Evolutionary conservation across 2,888 invertebrate species (phyloP).

Genomic region (Callyntrura sp.): DNA sequence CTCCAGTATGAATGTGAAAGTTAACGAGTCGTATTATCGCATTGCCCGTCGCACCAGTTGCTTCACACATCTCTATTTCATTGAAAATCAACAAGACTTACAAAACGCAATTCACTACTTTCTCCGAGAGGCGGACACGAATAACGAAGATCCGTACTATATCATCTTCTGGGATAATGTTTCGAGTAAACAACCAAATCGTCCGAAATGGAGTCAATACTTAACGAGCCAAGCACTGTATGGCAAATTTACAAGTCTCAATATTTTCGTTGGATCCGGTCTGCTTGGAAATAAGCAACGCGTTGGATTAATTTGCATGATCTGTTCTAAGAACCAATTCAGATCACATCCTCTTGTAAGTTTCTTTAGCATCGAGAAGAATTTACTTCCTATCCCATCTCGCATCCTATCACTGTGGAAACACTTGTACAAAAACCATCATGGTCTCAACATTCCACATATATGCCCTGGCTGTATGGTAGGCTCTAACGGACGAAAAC

Average conservation of each 20-base stretch:
- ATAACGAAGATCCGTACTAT: constrained; percentile 25
- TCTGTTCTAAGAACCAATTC: too few species aligned
- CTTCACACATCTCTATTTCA: constrained; percentile 38
- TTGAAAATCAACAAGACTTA: constrained; percentile 2
- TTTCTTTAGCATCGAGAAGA: too few species aligned
- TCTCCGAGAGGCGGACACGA: constrained; percentile 27
- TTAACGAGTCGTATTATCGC: too few species aligned
- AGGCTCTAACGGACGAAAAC: neutral
- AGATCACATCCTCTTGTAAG: too few species aligned
- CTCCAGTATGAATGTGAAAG: too few species aligned
- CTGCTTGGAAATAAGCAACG: neutral
- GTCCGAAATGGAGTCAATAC: neutral
- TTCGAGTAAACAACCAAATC: neutral
- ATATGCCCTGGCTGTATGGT: constrained; percentile 14
- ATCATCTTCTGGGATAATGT: constrained; percentile 47
- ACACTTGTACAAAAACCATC: constrained; percentile 16
- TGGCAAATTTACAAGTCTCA: neutral
- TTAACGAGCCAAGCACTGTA: neutral
- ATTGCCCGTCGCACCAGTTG: constrained; percentile 20
- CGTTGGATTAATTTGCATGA: constrained; percentile 34
- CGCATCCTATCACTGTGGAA: constrained; percentile 20
- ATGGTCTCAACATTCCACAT: constrained; percentile 46
- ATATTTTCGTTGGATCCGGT: constrained; percentile 38
- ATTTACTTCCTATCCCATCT: too few species aligned
- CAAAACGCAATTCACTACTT: neutral